Base-by-base conservation (phyloP, 2,888 invertebrate species). In the Clanis bilineata region DNA sequence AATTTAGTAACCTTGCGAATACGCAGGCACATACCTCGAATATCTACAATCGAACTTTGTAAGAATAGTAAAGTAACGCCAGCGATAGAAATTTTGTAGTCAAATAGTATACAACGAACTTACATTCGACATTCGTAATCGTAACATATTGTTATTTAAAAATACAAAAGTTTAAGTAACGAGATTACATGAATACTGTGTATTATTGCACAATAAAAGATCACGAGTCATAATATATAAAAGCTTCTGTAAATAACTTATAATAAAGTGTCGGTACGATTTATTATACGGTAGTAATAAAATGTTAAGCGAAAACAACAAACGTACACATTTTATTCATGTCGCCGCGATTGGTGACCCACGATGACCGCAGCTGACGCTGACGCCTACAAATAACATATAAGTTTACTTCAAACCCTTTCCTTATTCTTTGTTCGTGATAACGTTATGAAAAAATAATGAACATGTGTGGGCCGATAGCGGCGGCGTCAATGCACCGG, bases 401-500 rank as follows among this genome's bases (percentile, higher is more conserved):
- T 38, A 56, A 56, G 9, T 23, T 56, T 39, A 39, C 23, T 21
- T 56, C 25, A 39, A 39, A 25, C 39, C 38, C 23, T 39, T 41
- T 56, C 23, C 56, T 56, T 56, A 56, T 56, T 56, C 38, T 56
- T 51, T 21, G 51, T 51, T 51, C 6, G 18, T 51, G 51, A 51
- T 51, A 51, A 51, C 18, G 32, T 51, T 51, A 51, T 32, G 51
- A 73, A 80, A 82, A 83, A 82, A 85, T 81, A 83, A 82, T 76
- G 77, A 82, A 77, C 79, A 76, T 83, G 86, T 87, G 88, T 86
- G 88, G 86, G 83, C 84, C 62, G 88, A 88, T 88, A 87, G 78
- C 73, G 71, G 38, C 69, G 71, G 72, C 79, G 83, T 79, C 80
- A 80, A 77, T 79, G 82, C 80, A 77, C 79, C 73, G 83, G 70